Evolutionary conservation across 1,140 invertebrate species (phyloP).

Genomic region (Cephus cinctus): DNA sequence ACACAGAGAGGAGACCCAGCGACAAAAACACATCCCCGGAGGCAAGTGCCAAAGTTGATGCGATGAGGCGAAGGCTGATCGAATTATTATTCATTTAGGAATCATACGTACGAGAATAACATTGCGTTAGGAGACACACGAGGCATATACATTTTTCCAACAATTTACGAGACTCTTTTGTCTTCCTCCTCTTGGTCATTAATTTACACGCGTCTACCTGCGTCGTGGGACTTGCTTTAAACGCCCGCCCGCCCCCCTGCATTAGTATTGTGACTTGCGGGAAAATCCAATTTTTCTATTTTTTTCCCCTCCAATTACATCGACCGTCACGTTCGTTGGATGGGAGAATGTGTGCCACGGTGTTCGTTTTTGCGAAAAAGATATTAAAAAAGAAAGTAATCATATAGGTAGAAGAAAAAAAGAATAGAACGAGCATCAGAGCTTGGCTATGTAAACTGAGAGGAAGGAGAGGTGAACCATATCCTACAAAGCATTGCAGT

Average conservation of each 20-base stretch:
- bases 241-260: neutral
- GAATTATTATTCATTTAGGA: too few relatives aligned
- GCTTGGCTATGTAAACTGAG: conserved; percentile 52
- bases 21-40: conserved; percentile 18
- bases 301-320: neutral
- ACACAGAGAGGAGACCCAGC: conserved; percentile 48
- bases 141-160: too few relatives aligned
- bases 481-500: conserved; percentile 19
- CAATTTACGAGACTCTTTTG: too few relatives aligned
- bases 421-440: too few relatives aligned
- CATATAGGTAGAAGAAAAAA: too few relatives aligned
- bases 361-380: too few relatives aligned
- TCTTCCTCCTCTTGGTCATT: too few relatives aligned
- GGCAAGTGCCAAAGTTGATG: conserved; percentile 17
- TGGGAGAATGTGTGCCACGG: neutral
- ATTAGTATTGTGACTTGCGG: too few relatives aligned
- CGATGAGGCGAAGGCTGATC: too few relatives aligned
- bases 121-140: too few relatives aligned
- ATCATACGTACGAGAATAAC: too few relatives aligned
- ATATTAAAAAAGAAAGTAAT: too few relatives aligned
- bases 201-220: neutral
- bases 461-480: conserved; percentile 54
- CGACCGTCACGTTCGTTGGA: neutral
- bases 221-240: neutral
- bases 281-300: neutral